These are phyloP conservation scores for Tricholauxania praeusta DNA, from an alignment of 2,888 invertebrate species.

Conservation along the genomic window DNA sequence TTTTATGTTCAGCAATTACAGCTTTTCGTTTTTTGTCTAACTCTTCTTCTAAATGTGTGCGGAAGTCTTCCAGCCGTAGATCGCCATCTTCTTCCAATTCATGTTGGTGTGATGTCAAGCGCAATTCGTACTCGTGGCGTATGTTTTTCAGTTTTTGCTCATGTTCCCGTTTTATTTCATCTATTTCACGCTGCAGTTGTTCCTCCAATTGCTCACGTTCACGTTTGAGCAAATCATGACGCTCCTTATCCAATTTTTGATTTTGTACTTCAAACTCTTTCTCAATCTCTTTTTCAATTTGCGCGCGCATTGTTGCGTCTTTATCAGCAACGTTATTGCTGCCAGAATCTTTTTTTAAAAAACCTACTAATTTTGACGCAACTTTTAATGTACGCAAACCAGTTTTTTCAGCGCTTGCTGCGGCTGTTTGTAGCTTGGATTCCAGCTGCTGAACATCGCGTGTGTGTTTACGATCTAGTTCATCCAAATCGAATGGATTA, in stretches of 20 bases:
- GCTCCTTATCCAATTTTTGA: constrained; percentile 66
- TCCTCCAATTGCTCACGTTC: constrained; percentile 66
- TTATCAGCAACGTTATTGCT: constrained; percentile 23
- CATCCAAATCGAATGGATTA: constrained; percentile 70
- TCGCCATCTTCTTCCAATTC: constrained; percentile 69
- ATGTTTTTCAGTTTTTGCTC: constrained; percentile 66
- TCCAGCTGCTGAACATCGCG: constrained; percentile 69
- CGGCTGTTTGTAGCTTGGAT: constrained; percentile 65
- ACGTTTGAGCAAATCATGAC: constrained; percentile 67
- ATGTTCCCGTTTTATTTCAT: constrained; percentile 57
- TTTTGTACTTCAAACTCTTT: constrained; percentile 49
- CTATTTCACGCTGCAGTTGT: constrained; percentile 62
- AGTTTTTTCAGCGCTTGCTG: constrained; percentile 59
- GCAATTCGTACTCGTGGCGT: constrained; percentile 64
- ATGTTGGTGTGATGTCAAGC: constrained; percentile 67
- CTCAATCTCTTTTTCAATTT: constrained; percentile 56
- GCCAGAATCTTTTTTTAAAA: constrained; percentile 53
- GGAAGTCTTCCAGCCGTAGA: constrained; percentile 66
- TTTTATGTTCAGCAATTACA: constrained; percentile 70
- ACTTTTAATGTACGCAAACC: constrained; percentile 55
- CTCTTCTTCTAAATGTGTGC: constrained; percentile 64
- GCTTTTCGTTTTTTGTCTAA: constrained; percentile 70
- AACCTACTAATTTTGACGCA: constrained; percentile 58
- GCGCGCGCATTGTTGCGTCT: constrained; percentile 6
- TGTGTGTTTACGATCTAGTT: constrained; percentile 58